Evolutionary conservation across 2,888 invertebrate species (phyloP), one percentile per base, ranked within the genome.

Genomic region (Nebria salina): DNA sequence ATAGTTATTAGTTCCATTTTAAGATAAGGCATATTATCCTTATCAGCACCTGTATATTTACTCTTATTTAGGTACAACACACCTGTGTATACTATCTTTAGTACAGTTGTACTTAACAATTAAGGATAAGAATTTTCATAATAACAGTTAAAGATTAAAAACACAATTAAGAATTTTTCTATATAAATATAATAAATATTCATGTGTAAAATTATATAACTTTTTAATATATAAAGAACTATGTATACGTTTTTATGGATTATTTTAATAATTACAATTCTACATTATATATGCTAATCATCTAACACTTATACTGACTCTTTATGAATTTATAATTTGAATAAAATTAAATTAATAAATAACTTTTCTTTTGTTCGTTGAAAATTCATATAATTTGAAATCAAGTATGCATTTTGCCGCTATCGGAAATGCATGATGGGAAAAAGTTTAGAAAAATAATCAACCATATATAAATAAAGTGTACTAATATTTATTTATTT

Each of bases 21-120:
- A 54, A 54, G 54, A 54, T 54, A 54, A 54, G 54, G 13, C 54
- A 54, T 13, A 54, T 54, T 54, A 54, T 13, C 7, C 54, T 54
- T 54, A 54, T 54, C 54, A 54, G 54, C 13, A 54, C 54, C 54
- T 54, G 54, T 54, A 54, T 54, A 54, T 54, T 54, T 54, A 13
- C 54, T 54, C 54, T 54, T 54, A 54, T 54, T 54, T 54, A 54
- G 54, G 54, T 54, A 54, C 54, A 54, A 54, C 54, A 54, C 54
- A 54, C 54, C 54, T 54, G 54, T 54, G 54, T 13, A 54, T 54
- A 54, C 13, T 54, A 54, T 54, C 54, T 54, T 54, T 54, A 54
- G 54, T 54, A 54, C 54, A 54, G 11, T 54, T 54, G 54, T 54
- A 54, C 54, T 13, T 54, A 13, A 54, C 54, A 54, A 54, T 54